These are phyloP conservation scores for Acronicta leporina DNA, from an alignment of 2,888 invertebrate genomes.

Conservation along the genomic window DNA sequence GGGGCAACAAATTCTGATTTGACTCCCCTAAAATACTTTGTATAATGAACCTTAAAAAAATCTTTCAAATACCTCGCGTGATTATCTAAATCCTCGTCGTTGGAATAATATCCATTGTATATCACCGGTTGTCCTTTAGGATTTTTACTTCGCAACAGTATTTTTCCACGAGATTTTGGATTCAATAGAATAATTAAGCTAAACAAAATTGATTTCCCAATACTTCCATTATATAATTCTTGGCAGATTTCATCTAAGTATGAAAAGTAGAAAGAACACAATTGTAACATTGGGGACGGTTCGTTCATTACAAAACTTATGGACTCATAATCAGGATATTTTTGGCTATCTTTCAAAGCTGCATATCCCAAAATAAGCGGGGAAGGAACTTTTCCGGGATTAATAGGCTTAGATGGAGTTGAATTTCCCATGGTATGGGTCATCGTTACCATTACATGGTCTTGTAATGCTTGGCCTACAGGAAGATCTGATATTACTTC, in stretches of 20 bases:
- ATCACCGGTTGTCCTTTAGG: conserved; percentile 26
- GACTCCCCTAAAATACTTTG: conserved; percentile 20
- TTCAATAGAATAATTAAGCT: conserved; percentile 45
- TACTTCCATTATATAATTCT: conserved; percentile 38
- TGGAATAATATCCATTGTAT: conserved; percentile 12
- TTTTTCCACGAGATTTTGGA: conserved; percentile 23
- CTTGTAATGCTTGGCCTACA: conserved; percentile 71
- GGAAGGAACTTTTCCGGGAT: conserved; percentile 63
- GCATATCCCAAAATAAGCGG: conserved; percentile 67
- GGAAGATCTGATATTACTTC: conserved; percentile 63
- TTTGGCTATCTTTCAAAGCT: conserved; percentile 88
- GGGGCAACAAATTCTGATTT: conserved; percentile 12
- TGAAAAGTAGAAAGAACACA: conserved; percentile 49
- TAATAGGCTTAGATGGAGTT: conserved; percentile 64
- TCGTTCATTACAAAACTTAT: conserved; percentile 50
- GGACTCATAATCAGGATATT: conserved; percentile 74
- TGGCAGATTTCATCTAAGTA: conserved; percentile 57
- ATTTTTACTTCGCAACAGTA: conserved; percentile 21
- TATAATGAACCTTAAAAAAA: conserved; percentile 13
- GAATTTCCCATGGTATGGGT: conserved; percentile 52
- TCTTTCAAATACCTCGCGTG: conserved; percentile 14
- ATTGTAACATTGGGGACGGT: conserved; percentile 20
- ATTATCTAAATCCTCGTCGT: conserved; percentile 22
- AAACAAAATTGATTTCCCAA: conserved; percentile 46
- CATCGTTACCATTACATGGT: conserved; percentile 62